Conservation (phyloP, 2,113 vertebrate species). For the Brachyhypopomus occidentalis region DNA sequence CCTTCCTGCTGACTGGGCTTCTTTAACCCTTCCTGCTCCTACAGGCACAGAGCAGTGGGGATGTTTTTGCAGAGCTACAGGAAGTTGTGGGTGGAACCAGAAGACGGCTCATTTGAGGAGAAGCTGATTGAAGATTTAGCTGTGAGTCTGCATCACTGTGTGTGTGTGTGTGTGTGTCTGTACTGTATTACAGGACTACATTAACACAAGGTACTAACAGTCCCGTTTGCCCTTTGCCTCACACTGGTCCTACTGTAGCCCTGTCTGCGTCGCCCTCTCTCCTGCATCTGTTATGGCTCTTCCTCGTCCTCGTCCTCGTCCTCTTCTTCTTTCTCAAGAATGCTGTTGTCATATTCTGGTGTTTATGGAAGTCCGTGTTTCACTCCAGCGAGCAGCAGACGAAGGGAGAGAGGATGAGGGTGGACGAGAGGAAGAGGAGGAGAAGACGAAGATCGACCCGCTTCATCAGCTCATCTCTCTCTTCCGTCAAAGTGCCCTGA, state of each 20-base stretch:
- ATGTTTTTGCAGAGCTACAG: slow-evolving; percentile 94
- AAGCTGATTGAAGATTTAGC: slow-evolving; percentile 92
- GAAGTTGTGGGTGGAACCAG: slow-evolving; percentile 90
- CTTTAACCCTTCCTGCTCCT: slow-evolving; percentile 27
- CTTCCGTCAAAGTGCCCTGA: slow-evolving; percentile 89
- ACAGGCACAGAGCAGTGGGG: slow-evolving; percentile 90
- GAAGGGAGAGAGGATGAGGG: slow-evolving; percentile 70
- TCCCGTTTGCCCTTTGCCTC: no score
- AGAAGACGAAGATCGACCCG: slow-evolving; percentile 80
- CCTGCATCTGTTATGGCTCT: no score
- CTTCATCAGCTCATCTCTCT: slow-evolving; percentile 92
- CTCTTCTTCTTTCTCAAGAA: no score
- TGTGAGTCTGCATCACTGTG: slow-evolving; percentile 68
- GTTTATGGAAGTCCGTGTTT: slow-evolving; percentile 46
- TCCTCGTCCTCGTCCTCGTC: no score
- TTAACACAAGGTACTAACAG: no score
- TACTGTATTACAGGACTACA: no score
- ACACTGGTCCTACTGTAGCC: no score
- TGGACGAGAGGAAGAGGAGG: slow-evolving; percentile 72
- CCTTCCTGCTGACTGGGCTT: not conserved
- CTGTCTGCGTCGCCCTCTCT: no score
- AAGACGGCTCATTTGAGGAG: slow-evolving; percentile 87
- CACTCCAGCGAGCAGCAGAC: slow-evolving; percentile 59
- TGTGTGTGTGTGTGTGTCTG: not conserved
- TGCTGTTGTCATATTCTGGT: not conserved